Evolutionary conservation across 2,797 vertebrate genomes (phyloP).

Genomic region (Danio tinwini): DNA sequence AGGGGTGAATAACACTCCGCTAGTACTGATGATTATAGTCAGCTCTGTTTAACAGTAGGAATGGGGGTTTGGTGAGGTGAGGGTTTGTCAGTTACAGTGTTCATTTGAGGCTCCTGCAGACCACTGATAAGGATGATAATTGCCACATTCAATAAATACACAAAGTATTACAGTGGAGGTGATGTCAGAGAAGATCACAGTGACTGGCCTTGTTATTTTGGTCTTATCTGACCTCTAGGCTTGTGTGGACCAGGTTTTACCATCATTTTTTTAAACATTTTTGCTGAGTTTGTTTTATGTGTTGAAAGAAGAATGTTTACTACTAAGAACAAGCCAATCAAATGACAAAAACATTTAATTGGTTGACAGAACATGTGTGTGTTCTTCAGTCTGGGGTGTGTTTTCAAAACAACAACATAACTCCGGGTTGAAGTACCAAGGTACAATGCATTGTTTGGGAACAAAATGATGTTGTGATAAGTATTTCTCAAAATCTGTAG

Average conservation of each 20-base stretch:
- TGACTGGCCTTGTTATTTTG: slow-evolving; percentile 2
- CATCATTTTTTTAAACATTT: neutral
- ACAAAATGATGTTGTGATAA: too few relatives aligned
- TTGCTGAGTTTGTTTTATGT: too few relatives aligned
- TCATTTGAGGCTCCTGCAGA: slow-evolving; percentile 29
- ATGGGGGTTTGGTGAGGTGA: slow-evolving; percentile 29
- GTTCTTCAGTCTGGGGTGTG: neutral
- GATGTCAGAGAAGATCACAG: slow-evolving; percentile 1
- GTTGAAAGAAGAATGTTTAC: too few relatives aligned
- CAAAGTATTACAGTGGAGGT: neutral
- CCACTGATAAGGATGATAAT: slow-evolving; percentile 10
- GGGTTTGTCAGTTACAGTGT: neutral
- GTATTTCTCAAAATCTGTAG: too few relatives aligned
- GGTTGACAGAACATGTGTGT: neutral
- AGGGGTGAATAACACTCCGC: neutral
- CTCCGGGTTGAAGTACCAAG: too few relatives aligned
- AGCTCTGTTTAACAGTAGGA: slow-evolving; percentile 6
- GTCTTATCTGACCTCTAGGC: slow-evolving; percentile 11
- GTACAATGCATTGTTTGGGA: too few relatives aligned
- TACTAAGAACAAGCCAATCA: neutral
- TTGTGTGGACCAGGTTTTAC: neutral
- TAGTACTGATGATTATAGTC: slow-evolving; percentile 31
- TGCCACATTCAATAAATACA: slow-evolving; percentile 5
- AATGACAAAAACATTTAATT: neutral
- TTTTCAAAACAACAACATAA: too few relatives aligned